Evolutionary conservation across 2,888 invertebrate genomes (phyloP), one percentile per base, ranked within the genome.

Genomic region (Phasia obesa): DNA sequence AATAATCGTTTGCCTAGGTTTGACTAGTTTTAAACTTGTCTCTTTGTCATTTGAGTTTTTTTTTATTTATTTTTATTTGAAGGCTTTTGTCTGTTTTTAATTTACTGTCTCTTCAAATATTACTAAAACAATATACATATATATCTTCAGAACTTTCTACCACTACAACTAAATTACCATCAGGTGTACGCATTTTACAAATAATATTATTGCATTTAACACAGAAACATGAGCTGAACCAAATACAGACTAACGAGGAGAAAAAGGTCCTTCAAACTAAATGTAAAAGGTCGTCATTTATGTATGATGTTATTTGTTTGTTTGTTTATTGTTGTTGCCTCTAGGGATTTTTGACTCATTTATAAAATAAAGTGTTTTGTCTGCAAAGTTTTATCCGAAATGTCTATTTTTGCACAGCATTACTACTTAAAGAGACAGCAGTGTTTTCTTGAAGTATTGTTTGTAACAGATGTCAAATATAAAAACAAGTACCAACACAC

Each of bases 381-480:
- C 86, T 86, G 85, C 74, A 86, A 86, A 86, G 85, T 86, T 86
- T 86, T 67, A 64, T 55, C 67, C 69, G 60, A 78, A 82, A 78
- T 70, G 47, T 59, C 70, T 73, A 49, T 47, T 57, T 47, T 44
- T 42, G 4, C 0, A 51, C 13, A 11, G 19, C 9, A 38, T 15
- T 27, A 47, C 23, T 4, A 1, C 11, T 38, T 1, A 1, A n/a
- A 31, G 19, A 1, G 7, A 21, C 0, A 9, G 42, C 21, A 42
- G n/a, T 42, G 21, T 62, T 0, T 0, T 3, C 15, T 27, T 2
- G 0, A 11, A 1, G n/a, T 9, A 0, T 7, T 2, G 11, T 73
- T 62, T 44, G 73, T 21, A 17, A 62, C 53, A 49, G 3, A 1
- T 13, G n/a, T 4, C 11, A 6, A 1, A 42, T n/a, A 42, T 42